These are phyloP conservation scores for Rhopalosiphum maidis DNA, from an alignment of 1,140 invertebrate species.

Conservation along the genomic window DNA sequence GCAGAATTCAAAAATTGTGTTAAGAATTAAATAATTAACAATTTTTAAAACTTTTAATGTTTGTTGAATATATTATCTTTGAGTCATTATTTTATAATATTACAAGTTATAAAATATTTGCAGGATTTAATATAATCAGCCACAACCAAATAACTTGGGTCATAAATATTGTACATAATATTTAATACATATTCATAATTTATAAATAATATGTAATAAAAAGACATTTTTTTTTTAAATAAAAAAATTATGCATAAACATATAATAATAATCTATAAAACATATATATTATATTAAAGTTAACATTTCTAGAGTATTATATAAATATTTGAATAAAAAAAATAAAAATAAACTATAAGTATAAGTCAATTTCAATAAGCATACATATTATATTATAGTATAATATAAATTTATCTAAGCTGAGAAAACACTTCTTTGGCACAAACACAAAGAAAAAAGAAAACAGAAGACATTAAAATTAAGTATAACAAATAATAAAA, in stretches of 20 bases:
- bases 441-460: slow-evolving; percentile 49
- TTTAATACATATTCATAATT: neutral
- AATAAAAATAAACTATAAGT: slow-evolving; percentile 40
- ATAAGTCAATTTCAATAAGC: neutral
- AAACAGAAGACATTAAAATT: slow-evolving; percentile 13
- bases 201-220: neutral
- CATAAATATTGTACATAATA: slow-evolving; percentile 3
- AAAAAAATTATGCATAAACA: slow-evolving; percentile 29
- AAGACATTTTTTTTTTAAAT: neutral
- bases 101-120: slow-evolving; percentile 26
- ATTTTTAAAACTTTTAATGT: neutral
- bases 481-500: slow-evolving; percentile 5
- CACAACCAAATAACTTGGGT: slow-evolving; percentile 22
- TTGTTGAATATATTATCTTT: slow-evolving; percentile 24
- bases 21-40: slow-evolving; percentile 32
- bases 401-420: slow-evolving; percentile 26
- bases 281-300: slow-evolving; percentile 26
- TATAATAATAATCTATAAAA: slow-evolving; percentile 30
- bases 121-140: neutral
- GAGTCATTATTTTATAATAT: neutral
- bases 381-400: slow-evolving; percentile 14
- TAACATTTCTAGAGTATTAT: neutral
- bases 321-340: slow-evolving; percentile 21
- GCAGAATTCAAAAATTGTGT: slow-evolving; percentile 20
- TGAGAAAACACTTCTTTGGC: slow-evolving; percentile 31